Base-by-base conservation (phyloP, 2,888 invertebrate genomes). In the Aricia artaxerxes region DNA sequence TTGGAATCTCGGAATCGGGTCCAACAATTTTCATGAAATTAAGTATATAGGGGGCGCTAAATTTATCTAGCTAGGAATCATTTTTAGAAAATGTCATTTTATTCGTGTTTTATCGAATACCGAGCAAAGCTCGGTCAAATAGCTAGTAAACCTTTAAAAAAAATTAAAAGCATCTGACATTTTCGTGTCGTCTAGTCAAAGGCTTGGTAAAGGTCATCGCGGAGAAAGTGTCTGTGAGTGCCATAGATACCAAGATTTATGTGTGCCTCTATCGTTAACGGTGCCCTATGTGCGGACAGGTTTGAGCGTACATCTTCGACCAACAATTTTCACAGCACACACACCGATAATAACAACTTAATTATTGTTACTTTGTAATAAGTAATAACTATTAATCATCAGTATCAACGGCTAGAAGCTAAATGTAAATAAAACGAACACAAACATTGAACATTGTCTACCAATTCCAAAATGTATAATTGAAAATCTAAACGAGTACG, bases 131-230 rank as follows among this genome's bases (percentile, higher is more conserved):
- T 24, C 24, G 24, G 24, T 24, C 24, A 24, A 24, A 24, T 24
- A 24, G 24, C 24, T 24, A 24, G 24, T 57, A 57, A 53, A 53
- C 53, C 4, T 53, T 53, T 4, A 3, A 53, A 53, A 64, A 31
- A 64, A 64, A 64, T 9, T 3, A 69, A 69, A 69, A 35, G 5
- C 69, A 16, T 35, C 6, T 38, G 35, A 38, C 35, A 69, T 35
- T 69, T 69, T 69, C 69, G 69, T 35, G 4, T 38, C 69, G 4
- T 38, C 69, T 69, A 69, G 69, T 69, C 69, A 13, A 69, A 78
- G 44, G 73, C 73, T 57, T 57, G 78, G 64, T 38, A 79, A 79
- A 79, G 79, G 79, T 79, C 75, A 79, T 6, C 44, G 61, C 75
- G 64, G 75, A 49, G 75, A 79, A 79, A 79, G 79, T 79, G 76